Percentiles rank a stretch among this genome's conserved stretches.
Evolutionary conservation across 2,888 invertebrate genomes (phyloP).

Genomic region (Koerneria pararmatus): DNA sequence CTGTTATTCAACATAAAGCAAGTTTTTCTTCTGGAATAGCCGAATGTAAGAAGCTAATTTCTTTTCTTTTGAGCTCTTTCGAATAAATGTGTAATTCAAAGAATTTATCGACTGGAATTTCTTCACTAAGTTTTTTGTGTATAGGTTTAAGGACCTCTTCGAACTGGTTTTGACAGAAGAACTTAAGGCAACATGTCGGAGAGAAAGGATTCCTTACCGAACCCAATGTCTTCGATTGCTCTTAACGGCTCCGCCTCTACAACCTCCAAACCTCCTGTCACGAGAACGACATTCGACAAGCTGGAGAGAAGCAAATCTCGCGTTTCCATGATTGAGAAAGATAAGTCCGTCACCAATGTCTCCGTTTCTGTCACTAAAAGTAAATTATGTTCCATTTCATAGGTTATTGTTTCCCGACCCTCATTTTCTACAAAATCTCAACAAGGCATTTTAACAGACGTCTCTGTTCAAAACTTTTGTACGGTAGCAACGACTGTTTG

Average conservation of each 20-base stretch:
- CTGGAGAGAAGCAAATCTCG: constrained; percentile 37
- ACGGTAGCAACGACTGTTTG: too few species aligned
- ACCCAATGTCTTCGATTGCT: constrained; percentile 3
- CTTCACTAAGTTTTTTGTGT: too few species aligned
- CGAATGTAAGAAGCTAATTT: too few species aligned
- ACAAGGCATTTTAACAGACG: too few species aligned
- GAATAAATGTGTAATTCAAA: too few species aligned
- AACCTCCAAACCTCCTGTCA: constrained; percentile 21
- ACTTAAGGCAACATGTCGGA: constrained; percentile 22
- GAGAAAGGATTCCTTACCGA: constrained; percentile 25
- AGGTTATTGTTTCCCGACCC: not conserved
- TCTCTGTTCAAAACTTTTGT: too few species aligned
- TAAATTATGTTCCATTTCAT: constrained; percentile 13
- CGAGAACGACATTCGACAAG: constrained; percentile 42
- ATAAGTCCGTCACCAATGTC: not conserved
- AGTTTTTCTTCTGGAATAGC: too few species aligned
- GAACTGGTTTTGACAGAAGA: not conserved
- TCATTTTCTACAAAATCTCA: not conserved
- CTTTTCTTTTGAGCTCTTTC: too few species aligned
- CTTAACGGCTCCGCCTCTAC: constrained; percentile 2
- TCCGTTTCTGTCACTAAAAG: constrained; percentile 7
- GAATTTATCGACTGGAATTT: too few species aligned
- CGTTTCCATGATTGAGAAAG: constrained; percentile 12
- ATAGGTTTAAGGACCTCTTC: too few species aligned
- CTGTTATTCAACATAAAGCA: too few species aligned